Evolutionary conservation across 2,113 vertebrate genomes (phyloP).

Genomic region (Boleophthalmus pectinirostris): DNA sequence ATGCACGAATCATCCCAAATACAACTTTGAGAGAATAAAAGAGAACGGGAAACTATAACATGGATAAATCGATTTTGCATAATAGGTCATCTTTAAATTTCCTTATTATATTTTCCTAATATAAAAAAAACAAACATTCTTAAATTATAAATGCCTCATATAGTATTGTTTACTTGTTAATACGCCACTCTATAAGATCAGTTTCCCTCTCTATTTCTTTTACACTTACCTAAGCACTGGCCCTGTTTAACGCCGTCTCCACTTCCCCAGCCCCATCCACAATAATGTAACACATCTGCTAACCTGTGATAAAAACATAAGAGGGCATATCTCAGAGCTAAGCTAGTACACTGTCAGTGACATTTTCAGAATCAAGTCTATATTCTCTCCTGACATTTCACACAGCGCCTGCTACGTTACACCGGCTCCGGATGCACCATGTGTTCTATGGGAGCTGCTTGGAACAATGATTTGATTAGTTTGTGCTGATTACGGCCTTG

Average conservation of each 20-base stretch:
- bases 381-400: conserved; percentile 62
- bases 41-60: too few relatives aligned
- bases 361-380: conserved; percentile 64
- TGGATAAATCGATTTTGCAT: too few relatives aligned
- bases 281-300: conserved; percentile 54
- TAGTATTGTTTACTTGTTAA: neutral
- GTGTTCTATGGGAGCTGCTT: conserved; percentile 50
- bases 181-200: neutral
- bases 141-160: neutral
- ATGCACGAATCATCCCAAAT: too few relatives aligned
- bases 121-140: too few relatives aligned
- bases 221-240: neutral
- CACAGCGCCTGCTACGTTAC: conserved; percentile 30
- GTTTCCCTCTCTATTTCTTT: neutral
- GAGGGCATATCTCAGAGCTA: conserved; percentile 37
- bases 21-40: too few relatives aligned
- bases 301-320: conserved; percentile 55
- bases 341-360: conserved; percentile 59
- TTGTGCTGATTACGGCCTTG: conserved; percentile 65
- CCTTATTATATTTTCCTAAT: too few relatives aligned
- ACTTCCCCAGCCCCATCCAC: neutral
- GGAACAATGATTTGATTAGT: conserved; percentile 64
- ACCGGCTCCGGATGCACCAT: conserved; percentile 47
- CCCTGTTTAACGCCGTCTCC: neutral
- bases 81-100: too few relatives aligned